Percentiles rank a stretch among this genome's conserved stretches.
These are phyloP conservation scores for Chalcosyrphus nemorum DNA, from an alignment of 2,888 invertebrate species.

Conservation along the genomic window DNA sequence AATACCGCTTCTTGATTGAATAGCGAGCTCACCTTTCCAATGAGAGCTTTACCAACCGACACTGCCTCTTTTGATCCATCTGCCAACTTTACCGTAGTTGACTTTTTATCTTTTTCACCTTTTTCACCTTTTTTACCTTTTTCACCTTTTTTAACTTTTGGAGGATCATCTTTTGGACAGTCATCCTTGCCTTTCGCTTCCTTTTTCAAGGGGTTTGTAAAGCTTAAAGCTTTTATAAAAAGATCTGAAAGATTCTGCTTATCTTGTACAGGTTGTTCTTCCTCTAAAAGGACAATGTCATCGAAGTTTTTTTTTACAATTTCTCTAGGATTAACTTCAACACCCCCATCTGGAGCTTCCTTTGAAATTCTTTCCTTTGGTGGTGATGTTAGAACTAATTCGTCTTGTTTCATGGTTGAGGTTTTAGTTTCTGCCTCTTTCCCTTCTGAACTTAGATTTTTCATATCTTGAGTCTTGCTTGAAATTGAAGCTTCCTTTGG, in stretches of 20 bases:
- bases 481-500: not conserved
- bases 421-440: not conserved
- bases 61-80: no score
- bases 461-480: no score
- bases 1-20: not conserved
- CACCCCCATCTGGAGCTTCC: not conserved
- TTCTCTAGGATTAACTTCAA: not conserved
- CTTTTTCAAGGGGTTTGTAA: not conserved
- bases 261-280: not conserved
- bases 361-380: not conserved
- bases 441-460: no score
- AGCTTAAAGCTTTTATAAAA: not conserved
- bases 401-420: not conserved
- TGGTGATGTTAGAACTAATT: no score
- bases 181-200: not conserved
- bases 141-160: not conserved
- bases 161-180: not conserved
- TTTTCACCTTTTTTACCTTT: not conserved
- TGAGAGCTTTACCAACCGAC: not conserved
- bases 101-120: no score
- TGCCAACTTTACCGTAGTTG: no score
- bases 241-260: not conserved
- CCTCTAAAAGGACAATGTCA: not conserved
- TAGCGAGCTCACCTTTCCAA: conserved; percentile 21
- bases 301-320: not conserved